phyloP scores from a whole-genome alignment of 1,140 invertebrate species.

The Calephelis nemesis region DNA sequence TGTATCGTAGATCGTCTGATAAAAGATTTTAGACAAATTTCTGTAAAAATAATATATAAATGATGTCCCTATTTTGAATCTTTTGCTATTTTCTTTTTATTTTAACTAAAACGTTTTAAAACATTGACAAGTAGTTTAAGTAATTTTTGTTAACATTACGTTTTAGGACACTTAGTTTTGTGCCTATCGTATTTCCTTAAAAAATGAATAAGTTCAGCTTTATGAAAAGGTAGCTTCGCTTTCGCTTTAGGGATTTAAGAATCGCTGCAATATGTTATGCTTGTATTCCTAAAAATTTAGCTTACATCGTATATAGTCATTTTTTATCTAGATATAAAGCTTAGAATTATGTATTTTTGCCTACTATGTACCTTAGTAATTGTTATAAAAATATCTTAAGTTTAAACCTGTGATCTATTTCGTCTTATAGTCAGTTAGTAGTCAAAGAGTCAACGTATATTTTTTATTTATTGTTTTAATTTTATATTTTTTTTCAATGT shows the following conservation, averaged over 20 bases:
- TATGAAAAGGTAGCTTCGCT: too few species aligned
- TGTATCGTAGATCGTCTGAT: too few species aligned
- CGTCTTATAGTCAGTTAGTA: conserved; percentile 1
- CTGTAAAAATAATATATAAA: too few species aligned
- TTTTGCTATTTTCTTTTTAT: too few species aligned
- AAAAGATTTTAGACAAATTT: too few species aligned
- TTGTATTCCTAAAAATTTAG: not conserved
- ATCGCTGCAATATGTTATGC: not conserved
- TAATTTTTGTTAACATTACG: too few species aligned
- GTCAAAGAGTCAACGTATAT: not conserved
- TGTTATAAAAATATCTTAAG: conserved; percentile 13
- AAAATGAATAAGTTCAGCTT: too few species aligned
- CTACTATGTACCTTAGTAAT: conserved; percentile 11
- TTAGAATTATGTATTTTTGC: conserved; percentile 4
- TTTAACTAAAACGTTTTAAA: too few species aligned
- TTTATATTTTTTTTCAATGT: not conserved
- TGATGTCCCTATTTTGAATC: too few species aligned
- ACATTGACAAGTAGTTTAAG: too few species aligned
- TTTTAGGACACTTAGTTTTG: too few species aligned
- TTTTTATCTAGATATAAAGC: conserved; percentile 3
- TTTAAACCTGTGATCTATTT: conserved; percentile 19
- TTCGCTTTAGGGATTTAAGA: not conserved
- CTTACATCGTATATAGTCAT: not conserved
- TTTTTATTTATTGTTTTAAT: not conserved
- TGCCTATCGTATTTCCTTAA: too few species aligned